Base-by-base conservation (phyloP, 1,140 invertebrate genomes). In the Cydia splendana region DNA sequence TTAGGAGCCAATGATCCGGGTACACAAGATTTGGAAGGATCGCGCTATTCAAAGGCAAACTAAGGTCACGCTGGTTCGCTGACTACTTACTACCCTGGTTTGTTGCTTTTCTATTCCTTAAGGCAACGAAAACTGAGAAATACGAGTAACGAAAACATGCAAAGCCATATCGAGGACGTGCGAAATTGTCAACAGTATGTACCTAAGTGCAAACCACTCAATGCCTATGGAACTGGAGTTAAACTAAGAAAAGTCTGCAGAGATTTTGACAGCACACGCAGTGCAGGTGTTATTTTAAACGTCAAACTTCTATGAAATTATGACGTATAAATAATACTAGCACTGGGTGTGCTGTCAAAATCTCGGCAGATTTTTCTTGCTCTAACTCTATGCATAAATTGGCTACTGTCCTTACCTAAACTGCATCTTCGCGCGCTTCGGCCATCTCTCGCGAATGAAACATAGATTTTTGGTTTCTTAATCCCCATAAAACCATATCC, bases 11-110 rank as follows among this genome's bases (percentile, higher is more conserved):
- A 12, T 62, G 57, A 62, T 62, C 57, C 57, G 20, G 9, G 20
- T 62, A 62, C 57, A 62, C 18, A 62, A 24, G 20, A 62, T 62
- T 62, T 24, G 20, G 57, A 62, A 62, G 57, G 57, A 10, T 62
- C 57, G 18, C 18, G 18, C 57, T 62, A 62, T 62, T 62, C 57
- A 62, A 62, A 62, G 6, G 20, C 57, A 62, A 62, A 24, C 57
- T 62, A 62, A 62, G 20, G 57, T 24, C 57, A 62, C 18, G 1
- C 18, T 62, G 57, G n/a, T n/a, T 53, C n/a, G 6, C 57, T n/a
- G 57, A 12, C 4, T 9, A 5, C n/a, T 62, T 62, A 12, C 57
- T 24, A n/a, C 18, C 53, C 53, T 18, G 15, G n/a, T 57, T 57
- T 18, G 53, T 57, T 57, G 5, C 4, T 62, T 62, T 20, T 62